Conservation (phyloP, 2,113 vertebrate species). For the Apodemus sylvaticus region DNA sequence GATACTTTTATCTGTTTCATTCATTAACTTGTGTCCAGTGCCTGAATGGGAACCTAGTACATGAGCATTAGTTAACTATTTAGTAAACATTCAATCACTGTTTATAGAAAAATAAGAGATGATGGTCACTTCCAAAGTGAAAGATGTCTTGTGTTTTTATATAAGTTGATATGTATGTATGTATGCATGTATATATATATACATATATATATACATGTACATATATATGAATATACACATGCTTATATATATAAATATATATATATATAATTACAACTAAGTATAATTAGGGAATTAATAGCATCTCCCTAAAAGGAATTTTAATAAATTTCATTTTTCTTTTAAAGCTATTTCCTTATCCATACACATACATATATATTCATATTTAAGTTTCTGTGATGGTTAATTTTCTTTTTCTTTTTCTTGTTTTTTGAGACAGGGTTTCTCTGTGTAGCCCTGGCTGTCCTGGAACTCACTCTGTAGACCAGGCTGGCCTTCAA, state of each 20-base stretch:
- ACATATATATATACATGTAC: too few species aligned
- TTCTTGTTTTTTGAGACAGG: too few species aligned
- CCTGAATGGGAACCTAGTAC: background rate
- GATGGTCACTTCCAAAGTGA: background rate
- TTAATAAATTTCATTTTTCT: background rate
- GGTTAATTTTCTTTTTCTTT: too few species aligned
- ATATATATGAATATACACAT: too few species aligned
- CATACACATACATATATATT: background rate
- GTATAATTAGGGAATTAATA: background rate
- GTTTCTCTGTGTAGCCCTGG: too few species aligned
- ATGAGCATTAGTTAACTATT: background rate
- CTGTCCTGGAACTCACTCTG: too few species aligned
- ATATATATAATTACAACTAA: background rate
- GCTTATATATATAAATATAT: too few species aligned
- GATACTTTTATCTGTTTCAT: background rate
- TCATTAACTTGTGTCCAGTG: background rate
- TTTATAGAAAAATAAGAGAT: background rate
- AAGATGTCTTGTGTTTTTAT: background rate
- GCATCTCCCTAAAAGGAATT: background rate
- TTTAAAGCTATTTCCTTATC: slow-evolving; percentile 6
- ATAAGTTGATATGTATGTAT: background rate
- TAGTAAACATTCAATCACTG: background rate
- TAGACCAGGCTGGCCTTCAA: too few species aligned
- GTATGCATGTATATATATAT: too few species aligned
- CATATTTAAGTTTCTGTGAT: background rate